Evolutionary conservation across 1,140 invertebrate species (phyloP).

Genomic region (Drosophila ogumai): DNA sequence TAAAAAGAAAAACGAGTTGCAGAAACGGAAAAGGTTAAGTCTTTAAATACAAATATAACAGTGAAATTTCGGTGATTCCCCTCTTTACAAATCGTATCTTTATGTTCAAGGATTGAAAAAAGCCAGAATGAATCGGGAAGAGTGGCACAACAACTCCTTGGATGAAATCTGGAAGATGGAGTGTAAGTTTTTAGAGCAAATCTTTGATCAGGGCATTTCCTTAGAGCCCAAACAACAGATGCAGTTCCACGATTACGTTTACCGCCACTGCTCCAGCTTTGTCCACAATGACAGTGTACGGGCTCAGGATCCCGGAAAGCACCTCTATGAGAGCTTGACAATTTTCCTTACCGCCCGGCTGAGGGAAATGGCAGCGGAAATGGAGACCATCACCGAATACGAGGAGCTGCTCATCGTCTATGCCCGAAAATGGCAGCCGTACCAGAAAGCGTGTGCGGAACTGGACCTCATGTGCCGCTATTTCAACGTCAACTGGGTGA

Average conservation of each 20-base stretch:
- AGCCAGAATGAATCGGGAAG: constrained; percentile 3
- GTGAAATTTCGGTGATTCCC: constrained; percentile 8
- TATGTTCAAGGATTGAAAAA: neutral
- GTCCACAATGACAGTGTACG: neutral
- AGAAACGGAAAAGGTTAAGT: too few relatives aligned
- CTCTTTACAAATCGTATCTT: neutral
- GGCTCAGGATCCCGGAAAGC: neutral
- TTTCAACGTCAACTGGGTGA: constrained; percentile 30
- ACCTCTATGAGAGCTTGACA: neutral
- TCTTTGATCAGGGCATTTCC: constrained; percentile 2
- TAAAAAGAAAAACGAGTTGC: neutral
- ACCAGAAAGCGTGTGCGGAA: constrained; percentile 1
- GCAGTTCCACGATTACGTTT: constrained; percentile 3
- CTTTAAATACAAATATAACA: neutral
- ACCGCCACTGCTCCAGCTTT: neutral
- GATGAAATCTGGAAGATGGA: neutral
- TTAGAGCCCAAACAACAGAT: neutral
- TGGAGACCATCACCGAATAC: constrained; percentile 5
- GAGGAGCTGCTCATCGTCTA: constrained; percentile 5
- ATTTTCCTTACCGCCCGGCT: neutral
- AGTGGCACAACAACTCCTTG: neutral
- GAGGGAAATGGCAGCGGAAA: neutral
- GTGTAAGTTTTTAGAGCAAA: neutral
- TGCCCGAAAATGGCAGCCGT: neutral
- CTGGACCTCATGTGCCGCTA: constrained; percentile 3